Percentiles rank a stretch among this genome's conserved stretches.
These are phyloP conservation scores for Ailuropoda melanoleuca DNA, from an alignment of 2,113 vertebrate genomes.

Conservation along the genomic window DNA sequence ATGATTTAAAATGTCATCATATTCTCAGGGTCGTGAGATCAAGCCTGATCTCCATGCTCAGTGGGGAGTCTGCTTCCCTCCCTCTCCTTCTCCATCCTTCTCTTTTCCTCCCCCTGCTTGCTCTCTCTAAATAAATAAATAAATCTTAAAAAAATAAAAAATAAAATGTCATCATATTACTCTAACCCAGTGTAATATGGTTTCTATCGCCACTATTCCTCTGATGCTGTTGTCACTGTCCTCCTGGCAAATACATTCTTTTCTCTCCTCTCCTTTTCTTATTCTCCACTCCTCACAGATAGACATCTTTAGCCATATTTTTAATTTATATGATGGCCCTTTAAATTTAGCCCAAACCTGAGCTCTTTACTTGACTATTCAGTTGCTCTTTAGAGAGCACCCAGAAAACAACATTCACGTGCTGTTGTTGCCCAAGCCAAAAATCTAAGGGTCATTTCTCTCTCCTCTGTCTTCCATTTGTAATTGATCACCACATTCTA, in stretches of 20 bases:
- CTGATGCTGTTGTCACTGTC: neutral
- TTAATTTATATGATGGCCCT: neutral
- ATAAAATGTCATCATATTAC: neutral
- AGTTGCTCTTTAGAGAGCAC: neutral
- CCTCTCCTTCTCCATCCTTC: neutral
- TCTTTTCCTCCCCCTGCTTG: neutral
- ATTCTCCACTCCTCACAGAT: neutral
- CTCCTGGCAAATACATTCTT: neutral
- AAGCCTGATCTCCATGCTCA: neutral
- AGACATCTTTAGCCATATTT: neutral
- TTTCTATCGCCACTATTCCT: neutral
- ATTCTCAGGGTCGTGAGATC: neutral
- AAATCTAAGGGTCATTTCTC: neutral
- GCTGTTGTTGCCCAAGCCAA: neutral
- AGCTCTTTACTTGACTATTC: neutral
- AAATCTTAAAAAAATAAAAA: neutral
- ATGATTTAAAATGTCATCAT: neutral
- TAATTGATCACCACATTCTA: neutral
- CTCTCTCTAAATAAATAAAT: neutral
- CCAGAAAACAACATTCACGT: neutral
- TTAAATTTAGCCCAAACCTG: neutral
- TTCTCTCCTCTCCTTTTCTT: neutral
- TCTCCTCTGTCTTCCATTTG: neutral
- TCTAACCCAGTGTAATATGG: neutral
- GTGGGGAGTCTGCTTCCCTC: neutral